Percentiles rank a stretch among this genome's conserved stretches.
Conservation (phyloP, 1,140 invertebrate genomes). For the Drosophila triauraria region DNA sequence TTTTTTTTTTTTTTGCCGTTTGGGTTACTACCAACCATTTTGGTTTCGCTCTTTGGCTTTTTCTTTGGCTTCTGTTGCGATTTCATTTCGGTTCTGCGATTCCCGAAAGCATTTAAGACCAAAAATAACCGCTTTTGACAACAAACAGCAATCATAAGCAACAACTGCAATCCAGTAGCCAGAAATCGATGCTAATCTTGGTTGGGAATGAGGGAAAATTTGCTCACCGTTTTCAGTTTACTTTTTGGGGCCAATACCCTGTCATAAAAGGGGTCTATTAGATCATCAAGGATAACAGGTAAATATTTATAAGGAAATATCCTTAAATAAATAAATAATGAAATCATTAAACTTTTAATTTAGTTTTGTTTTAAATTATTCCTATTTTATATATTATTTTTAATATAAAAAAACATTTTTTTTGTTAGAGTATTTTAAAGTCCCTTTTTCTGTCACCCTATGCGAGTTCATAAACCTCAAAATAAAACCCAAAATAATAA, state of each 20-base stretch:
- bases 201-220: constrained; percentile 54
- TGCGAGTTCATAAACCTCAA: constrained; percentile 59
- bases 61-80: constrained; percentile 38
- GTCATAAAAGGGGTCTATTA: not conserved
- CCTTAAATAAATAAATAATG: not conserved
- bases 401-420: not conserved
- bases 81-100: constrained; percentile 73
- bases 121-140: constrained; percentile 73
- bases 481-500: constrained; percentile 52
- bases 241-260: constrained; percentile 39
- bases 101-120: constrained; percentile 68
- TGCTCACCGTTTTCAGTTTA: constrained; percentile 51
- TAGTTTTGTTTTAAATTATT: not conserved
- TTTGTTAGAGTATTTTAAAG: not conserved
- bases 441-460: not conserved
- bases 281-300: rapidly evolving
- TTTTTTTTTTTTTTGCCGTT: constrained; percentile 42
- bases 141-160: constrained; percentile 54
- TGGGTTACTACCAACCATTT: constrained; percentile 30
- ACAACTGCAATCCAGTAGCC: constrained; percentile 66
- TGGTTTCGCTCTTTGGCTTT: constrained; percentile 23
- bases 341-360: not conserved
- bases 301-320: not conserved
- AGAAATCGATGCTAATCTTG: constrained; percentile 81
- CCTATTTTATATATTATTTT: not conserved